A percentile compares a stretch with the other conserved stretches of the same genome.
phyloP scores from a whole-genome alignment of 2,888 invertebrate genomes.

The Pristionchus fissidentatus region DNA sequence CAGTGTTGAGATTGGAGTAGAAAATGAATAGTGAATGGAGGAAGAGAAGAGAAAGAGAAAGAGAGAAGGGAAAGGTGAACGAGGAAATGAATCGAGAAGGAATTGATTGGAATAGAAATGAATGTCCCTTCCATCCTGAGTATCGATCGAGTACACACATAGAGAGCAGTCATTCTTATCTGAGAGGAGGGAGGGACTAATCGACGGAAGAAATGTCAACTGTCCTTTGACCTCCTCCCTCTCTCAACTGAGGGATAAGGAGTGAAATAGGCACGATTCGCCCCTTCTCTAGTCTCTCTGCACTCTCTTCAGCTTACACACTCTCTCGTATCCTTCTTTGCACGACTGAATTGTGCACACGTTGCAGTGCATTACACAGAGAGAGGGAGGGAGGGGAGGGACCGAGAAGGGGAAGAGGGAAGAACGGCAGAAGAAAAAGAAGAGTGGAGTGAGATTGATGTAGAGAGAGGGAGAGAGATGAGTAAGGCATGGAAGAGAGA shows the following conservation, averaged over 20 bases:
- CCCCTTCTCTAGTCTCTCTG: background rate
- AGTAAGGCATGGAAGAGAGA: background rate
- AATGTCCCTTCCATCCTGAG: background rate
- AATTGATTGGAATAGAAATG: background rate
- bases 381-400: background rate
- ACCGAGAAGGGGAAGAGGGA: background rate
- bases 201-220: slow-evolving; percentile 30
- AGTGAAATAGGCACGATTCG: background rate
- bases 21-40: background rate
- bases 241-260: background rate
- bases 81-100: background rate
- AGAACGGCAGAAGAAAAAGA: slow-evolving; percentile 9
- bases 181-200: background rate
- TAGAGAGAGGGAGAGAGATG: slow-evolving; percentile 1
- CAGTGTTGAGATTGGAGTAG: background rate
- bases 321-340: background rate
- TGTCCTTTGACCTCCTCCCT: slow-evolving; percentile 34
- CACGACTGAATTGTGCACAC: slow-evolving; percentile 20
- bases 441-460: slow-evolving; percentile 5
- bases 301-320: background rate
- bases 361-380: slow-evolving; percentile 42
- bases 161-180: too few species aligned
- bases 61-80: too few species aligned
- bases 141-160: too few species aligned
- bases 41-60: slow-evolving; percentile 3